Conservation (phyloP, 2,888 invertebrate genomes). For the Polydesmus complanatus region DNA sequence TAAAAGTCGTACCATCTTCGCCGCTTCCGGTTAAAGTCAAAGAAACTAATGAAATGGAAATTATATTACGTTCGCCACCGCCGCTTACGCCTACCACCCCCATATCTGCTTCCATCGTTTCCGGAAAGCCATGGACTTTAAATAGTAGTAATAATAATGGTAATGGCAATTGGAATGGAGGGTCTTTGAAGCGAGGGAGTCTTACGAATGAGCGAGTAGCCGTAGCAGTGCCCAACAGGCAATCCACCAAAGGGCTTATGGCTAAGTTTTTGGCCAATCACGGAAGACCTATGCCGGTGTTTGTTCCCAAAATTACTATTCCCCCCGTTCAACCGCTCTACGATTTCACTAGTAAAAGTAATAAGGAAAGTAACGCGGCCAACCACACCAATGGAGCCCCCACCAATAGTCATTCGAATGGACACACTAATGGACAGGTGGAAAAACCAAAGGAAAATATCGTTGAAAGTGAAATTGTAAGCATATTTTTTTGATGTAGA, state of each 20-base stretch:
- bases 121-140: background rate
- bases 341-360: background rate
- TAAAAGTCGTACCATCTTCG: background rate
- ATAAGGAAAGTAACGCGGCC: too few species aligned
- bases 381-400: background rate
- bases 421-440: too few species aligned
- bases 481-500: too few species aligned
- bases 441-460: too few species aligned
- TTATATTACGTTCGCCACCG: background rate
- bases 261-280: conserved; percentile 67
- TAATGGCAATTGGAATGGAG: background rate
- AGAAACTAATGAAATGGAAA: too few species aligned
- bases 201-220: background rate
- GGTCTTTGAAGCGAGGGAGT: background rate
- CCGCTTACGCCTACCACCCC: background rate
- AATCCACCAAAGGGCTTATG: conserved; percentile 57
- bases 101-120: background rate
- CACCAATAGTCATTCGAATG: background rate
- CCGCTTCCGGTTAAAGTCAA: too few species aligned
- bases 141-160: background rate
- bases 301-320: conserved; percentile 12
- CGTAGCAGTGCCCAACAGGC: background rate
- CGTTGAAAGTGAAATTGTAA: background rate
- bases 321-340: background rate
- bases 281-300: conserved; percentile 44